A percentile compares a stretch with the other conserved stretches of the same genome.
These are phyloP conservation scores for Pogonomyrmex barbatus DNA, from an alignment of 1,140 invertebrate species.

Conservation along the genomic window DNA sequence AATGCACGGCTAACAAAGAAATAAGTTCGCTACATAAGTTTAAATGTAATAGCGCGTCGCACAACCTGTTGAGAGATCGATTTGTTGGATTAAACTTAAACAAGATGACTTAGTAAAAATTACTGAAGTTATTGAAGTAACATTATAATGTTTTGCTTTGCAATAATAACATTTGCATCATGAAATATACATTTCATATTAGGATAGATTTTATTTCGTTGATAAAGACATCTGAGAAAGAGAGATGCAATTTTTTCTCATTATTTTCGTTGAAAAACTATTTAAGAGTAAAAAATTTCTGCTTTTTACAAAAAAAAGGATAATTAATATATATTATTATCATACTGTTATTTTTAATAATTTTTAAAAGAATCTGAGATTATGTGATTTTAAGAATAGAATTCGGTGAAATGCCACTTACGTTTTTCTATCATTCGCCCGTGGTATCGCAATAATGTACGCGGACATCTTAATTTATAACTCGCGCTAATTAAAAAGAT, in stretches of 20 bases:
- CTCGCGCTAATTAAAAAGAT: slow-evolving; percentile 62
- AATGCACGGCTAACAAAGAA: not conserved
- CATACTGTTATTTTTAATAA: not conserved
- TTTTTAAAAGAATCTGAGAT: not conserved
- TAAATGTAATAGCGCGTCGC: not conserved
- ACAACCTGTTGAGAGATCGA: slow-evolving; percentile 31
- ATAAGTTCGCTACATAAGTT: slow-evolving; percentile 15
- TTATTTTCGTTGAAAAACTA: not conserved
- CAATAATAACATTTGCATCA: not conserved
- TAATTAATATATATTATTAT: not conserved
- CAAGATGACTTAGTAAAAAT: not conserved
- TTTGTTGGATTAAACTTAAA: slow-evolving; percentile 17
- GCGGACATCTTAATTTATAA: slow-evolving; percentile 48
- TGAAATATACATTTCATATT: not conserved
- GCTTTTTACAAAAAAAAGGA: not conserved
- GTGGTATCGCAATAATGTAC: not conserved
- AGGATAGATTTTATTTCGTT: not conserved
- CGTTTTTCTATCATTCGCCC: slow-evolving; percentile 4
- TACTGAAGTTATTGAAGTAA: not conserved
- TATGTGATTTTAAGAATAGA: not conserved
- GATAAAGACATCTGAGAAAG: too few relatives aligned
- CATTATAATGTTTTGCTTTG: not conserved
- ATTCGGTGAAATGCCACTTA: not conserved
- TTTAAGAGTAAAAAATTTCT: not conserved
- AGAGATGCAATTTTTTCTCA: not conserved